Percentiles rank a stretch among this genome's conserved stretches.
These are phyloP conservation scores for Notospermus geniculatus DNA, from an alignment of 1,140 invertebrate genomes.

Conservation along the genomic window DNA sequence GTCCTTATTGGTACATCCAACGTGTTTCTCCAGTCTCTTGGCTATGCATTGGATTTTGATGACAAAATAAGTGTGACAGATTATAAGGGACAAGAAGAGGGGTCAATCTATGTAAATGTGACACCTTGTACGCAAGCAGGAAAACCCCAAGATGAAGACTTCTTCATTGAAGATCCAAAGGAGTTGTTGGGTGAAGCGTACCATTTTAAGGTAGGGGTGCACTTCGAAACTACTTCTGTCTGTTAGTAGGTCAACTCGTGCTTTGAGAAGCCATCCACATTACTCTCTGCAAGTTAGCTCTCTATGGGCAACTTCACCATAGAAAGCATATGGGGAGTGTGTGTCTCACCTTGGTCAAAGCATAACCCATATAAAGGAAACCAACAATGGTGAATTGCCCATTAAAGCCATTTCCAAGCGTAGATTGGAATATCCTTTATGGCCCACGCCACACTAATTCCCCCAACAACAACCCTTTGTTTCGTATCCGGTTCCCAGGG, in stretches of 20 bases:
- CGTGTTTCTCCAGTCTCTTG: constrained; percentile 53
- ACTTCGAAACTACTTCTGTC: no score
- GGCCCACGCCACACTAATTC: no score
- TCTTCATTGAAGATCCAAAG: constrained; percentile 51
- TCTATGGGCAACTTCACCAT: no score
- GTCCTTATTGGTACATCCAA: constrained; percentile 53
- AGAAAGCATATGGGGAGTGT: no score
- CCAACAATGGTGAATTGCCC: no score
- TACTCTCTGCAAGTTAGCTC: no score
- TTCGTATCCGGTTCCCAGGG: no score
- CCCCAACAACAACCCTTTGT: no score
- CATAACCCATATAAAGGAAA: no score
- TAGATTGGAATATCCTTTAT: no score
- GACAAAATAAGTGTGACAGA: constrained; percentile 50
- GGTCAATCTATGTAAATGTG: constrained; percentile 45
- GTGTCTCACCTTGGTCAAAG: no score
- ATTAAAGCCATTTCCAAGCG: no score
- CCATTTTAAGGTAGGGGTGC: constrained; percentile 54
- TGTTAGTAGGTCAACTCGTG: constrained; percentile 4
- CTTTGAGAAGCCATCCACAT: neutral
- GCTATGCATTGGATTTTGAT: constrained; percentile 53
- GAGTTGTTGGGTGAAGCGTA: constrained; percentile 51
- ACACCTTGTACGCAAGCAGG: constrained; percentile 55
- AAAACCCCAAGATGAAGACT: constrained; percentile 49
- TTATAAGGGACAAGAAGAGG: constrained; percentile 55